Base-by-base conservation (phyloP, 2,113 vertebrate genomes). In the Prionailurus bengalensis region DNA sequence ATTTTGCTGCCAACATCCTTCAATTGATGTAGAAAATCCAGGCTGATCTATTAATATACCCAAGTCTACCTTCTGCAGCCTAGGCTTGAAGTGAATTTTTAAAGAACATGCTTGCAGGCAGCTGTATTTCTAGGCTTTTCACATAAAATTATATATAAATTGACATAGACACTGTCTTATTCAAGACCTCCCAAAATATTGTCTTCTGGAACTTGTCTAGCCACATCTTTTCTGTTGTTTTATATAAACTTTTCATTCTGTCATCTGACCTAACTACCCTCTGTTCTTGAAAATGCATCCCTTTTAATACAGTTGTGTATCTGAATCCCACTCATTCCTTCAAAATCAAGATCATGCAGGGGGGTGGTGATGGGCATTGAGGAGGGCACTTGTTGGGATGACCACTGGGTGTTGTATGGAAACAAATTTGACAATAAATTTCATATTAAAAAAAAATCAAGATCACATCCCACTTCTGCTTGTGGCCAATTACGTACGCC, bases 1-100 rank as follows among this genome's bases (percentile, higher is more conserved):
- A 92, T 76, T 97, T 97, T 96, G 51, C 94, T 97, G 95, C 96
- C 97, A 97, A 96, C 84, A 96, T 92, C 53, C n/a, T 94, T 97
- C 94, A 95, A 94, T 13, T 95, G 92, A 95, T 97, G 84, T 88
- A 93, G 83, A 97, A 92, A 97, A 97, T 97, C 61, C 92, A 97
- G 94, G 66, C 36, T 89, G 90, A 91, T 94, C 97, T 97, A 97
- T 97, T 96, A 97, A 97, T 97, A 97, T 80, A 88, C 53, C 73
- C 25, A 88, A 80, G 63, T 71, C 91, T 89, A 73, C 58, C 48
- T 97, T 97, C 87, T 86, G 61, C 85, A 95, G 74, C 29, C 68
- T 61, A 91, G 33, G 14, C 79, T 95, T 83, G 79, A 95, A 97
- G 76, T 73, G 21, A 97, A 86, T 83, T 94, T 96, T 97, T 96